Conservation (phyloP, 1,140 invertebrate genomes). For the Aethina tumida region DNA sequence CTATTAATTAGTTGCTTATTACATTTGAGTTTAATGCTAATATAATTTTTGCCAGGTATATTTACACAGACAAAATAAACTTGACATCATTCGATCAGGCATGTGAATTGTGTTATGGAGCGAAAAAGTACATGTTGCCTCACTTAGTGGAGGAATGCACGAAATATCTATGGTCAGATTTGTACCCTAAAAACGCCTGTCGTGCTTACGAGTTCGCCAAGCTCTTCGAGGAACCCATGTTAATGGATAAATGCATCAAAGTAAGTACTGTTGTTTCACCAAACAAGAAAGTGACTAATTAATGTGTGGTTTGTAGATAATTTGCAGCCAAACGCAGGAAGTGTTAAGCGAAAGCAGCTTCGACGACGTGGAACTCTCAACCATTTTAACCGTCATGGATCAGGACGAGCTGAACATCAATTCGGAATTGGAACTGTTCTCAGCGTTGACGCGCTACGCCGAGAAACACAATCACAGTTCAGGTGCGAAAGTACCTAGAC, state of each 20-base stretch:
- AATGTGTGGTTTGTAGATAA: constrained; percentile 51
- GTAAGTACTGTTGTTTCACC: constrained; percentile 32
- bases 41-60: constrained; percentile 49
- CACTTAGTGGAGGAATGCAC: constrained; percentile 71
- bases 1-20: not conserved
- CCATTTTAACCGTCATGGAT: constrained; percentile 62
- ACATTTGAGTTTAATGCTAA: not conserved
- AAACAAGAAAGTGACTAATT: too few relatives aligned
- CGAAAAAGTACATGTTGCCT: constrained; percentile 81
- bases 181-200: constrained; percentile 69
- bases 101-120: constrained; percentile 75
- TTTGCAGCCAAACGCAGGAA: constrained; percentile 62
- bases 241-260: constrained; percentile 71
- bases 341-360: constrained; percentile 64
- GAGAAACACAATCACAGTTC: constrained; percentile 34
- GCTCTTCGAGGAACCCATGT: constrained; percentile 67
- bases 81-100: constrained; percentile 72
- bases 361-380: constrained; percentile 61
- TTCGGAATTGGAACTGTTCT: constrained; percentile 66
- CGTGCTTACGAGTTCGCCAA: constrained; percentile 76
- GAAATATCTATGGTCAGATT: constrained; percentile 66
- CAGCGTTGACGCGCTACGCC: constrained; percentile 59
- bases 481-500: constrained; percentile 35
- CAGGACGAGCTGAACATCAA: constrained; percentile 59
- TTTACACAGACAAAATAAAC: constrained; percentile 71